Evolutionary conservation across 2,888 invertebrate species (phyloP), one percentile per base, ranked within the genome.

Genomic region (Morpho helenor): DNA sequence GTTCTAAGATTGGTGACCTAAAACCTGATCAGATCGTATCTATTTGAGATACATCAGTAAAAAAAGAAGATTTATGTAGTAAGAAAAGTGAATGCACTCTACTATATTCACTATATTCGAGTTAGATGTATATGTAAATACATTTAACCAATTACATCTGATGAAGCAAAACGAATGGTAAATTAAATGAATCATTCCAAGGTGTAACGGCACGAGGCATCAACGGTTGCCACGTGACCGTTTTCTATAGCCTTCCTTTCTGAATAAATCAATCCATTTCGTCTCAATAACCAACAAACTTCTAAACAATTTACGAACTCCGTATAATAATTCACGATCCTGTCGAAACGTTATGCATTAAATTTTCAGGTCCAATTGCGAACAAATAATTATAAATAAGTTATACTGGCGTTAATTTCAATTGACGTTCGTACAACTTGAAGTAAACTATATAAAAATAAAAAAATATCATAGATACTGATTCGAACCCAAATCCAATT

Each of bases 401-500:
- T 40, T 7, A 7, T 43, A 23, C 22, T 39, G 7, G 50, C 43
- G 8, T 41, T 53, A 23, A 49, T 45, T 53, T 40, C 31, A 31
- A 31, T 31, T 31, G 4, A 31, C 31, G n/a, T n/a, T n/a, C n/a
- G n/a, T n/a, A 31, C 31, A 31, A 31, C 31, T 31, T 31, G 4
- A 31, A 31, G 31, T 31, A 51, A 43, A 51, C 50, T 48, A 52
- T 41, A 55, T 49, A 58, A 31, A 61, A 52, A 42, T 70, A 71
- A 72, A 72, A 65, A 62, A 64, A 68, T 62, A 56, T 56, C 47
- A 49, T 39, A 56, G 53, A 60, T 53, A 63, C 80, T 80, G 80
- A 84, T 82, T 84, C 80, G 70, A 83, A 87, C 80, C 84, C 80
- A 73, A 82, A 89, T 87, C 89, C 90, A 89, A 89, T 90, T 84